Percentiles rank a stretch among this genome's conserved stretches.
These are phyloP conservation scores for Lerista edwardsae DNA, from an alignment of 2,797 vertebrate genomes.

Conservation along the genomic window DNA sequence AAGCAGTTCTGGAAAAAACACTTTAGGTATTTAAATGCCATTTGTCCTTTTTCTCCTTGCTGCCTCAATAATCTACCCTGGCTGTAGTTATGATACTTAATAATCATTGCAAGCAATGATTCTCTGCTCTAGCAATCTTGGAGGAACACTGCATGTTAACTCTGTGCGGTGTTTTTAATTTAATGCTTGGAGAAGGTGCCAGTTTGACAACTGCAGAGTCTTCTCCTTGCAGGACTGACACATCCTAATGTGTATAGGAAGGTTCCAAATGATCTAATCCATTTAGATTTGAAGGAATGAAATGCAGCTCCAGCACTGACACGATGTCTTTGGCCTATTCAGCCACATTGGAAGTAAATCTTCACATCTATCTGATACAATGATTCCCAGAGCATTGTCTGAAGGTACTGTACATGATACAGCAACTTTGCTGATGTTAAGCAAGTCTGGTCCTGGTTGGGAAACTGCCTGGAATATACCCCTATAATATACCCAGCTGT, in stretches of 20 bases:
- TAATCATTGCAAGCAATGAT: not conserved
- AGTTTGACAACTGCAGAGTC: rapidly evolving
- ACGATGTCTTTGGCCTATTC: not conserved
- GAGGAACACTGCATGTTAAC: not conserved
- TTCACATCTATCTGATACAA: not conserved
- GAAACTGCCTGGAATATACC: not conserved
- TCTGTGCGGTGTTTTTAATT: rapidly evolving
- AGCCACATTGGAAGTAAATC: not conserved
- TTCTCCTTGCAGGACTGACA: not conserved
- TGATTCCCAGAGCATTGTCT: not conserved
- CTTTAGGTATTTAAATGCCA: rapidly evolving
- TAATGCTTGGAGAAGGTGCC: not conserved
- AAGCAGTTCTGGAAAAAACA: rapidly evolving
- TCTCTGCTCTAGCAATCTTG: not conserved
- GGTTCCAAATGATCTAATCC: not conserved
- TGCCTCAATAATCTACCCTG: not conserved
- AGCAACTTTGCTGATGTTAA: not conserved
- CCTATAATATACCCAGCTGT: not conserved
- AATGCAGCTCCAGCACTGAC: not conserved
- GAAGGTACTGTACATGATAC: not conserved
- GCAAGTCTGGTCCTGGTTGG: not conserved
- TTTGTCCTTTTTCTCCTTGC: not conserved
- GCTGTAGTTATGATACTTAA: not conserved
- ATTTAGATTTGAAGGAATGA: slow-evolving; percentile 1
- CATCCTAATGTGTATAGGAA: not conserved